Evolutionary conservation across 2,797 vertebrate genomes (phyloP).

Genomic region (Sebastes minor): DNA sequence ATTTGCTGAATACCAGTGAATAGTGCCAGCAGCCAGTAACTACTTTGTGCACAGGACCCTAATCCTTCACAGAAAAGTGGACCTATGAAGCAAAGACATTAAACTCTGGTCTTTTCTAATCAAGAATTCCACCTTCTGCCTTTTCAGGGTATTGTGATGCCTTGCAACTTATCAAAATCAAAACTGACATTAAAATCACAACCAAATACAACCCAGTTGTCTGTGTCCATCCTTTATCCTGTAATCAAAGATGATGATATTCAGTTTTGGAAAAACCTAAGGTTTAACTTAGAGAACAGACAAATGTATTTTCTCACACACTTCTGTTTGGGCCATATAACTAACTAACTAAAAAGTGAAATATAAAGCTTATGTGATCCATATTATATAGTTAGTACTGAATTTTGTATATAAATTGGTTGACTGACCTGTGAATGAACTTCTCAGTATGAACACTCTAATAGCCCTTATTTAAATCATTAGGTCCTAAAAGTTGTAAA

Average conservation of each 20-base stretch:
- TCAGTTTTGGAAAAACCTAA: too few species aligned
- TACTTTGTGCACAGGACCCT: not conserved
- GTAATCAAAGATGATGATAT: not conserved
- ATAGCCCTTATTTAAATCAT: too few species aligned
- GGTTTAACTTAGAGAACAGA: not conserved
- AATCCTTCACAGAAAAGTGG: not conserved
- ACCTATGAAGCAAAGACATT: not conserved
- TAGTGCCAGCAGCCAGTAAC: not conserved
- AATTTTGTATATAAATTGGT: not conserved
- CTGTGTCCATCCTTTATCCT: not conserved
- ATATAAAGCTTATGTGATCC: not conserved
- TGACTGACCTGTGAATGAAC: not conserved
- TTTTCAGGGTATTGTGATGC: not conserved
- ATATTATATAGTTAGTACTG: not conserved
- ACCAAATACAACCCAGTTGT: not conserved
- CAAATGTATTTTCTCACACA: not conserved
- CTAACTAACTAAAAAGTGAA: not conserved
- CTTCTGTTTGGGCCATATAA: not conserved
- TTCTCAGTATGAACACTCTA: too few species aligned
- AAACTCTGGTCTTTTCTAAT: not conserved
- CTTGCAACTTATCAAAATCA: not conserved
- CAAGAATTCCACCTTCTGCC: not conserved
- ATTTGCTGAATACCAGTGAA: constrained; percentile 1
- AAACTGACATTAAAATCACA: not conserved
- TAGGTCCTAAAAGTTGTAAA: too few species aligned